Evolutionary conservation across 2,888 invertebrate genomes (phyloP), one percentile per base, ranked within the genome.

Genomic region (Trisateles emortualis): DNA sequence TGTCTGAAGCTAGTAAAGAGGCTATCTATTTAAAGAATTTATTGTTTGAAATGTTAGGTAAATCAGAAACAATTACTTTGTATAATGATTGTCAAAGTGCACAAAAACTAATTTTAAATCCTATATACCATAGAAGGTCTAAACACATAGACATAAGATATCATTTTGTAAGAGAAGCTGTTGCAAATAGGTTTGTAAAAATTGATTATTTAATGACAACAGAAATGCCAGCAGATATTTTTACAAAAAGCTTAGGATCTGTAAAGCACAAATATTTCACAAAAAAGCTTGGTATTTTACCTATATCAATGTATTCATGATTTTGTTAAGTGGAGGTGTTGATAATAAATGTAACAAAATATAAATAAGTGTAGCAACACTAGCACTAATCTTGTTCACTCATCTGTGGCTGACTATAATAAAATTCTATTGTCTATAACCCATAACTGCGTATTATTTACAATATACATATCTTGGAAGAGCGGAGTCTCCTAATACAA

Each of bases 1-100:
- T n/a, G n/a, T n/a, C n/a, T n/a, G 58, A 58, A 43, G 33, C 48
- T 9, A 35, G 56, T 48, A 51, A 48, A 29, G 56, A 57, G 13
- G 57, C 57, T 3, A 43, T 51, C 13, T 57, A 43, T 40, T 47
- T 56, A 30, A 47, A 40, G 10, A 52, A 40, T 17, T 29, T 55
- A 19, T 33, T 50, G 9, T 32, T 1, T 38, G 44, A 53, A 44
- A 30, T 48, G 10, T n/a, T 24, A 33, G 35, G 35, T 3, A 39
- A 13, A 32, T 43, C 22, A 35, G 13, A 16, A 4, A 6, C 6
- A 24, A 24, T 24, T 24, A 24, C 24, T 5, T 24, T 24, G 24
- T 24, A 24, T 24, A 24, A 24, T 24, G 24, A 24, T 24, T 5
- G 6, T 24, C 36, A 43, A 32, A 14, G 16, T 26, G 29, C 45